Evolutionary conservation across 2,888 invertebrate genomes (phyloP).

Genomic region (Ormyrus rosae): DNA sequence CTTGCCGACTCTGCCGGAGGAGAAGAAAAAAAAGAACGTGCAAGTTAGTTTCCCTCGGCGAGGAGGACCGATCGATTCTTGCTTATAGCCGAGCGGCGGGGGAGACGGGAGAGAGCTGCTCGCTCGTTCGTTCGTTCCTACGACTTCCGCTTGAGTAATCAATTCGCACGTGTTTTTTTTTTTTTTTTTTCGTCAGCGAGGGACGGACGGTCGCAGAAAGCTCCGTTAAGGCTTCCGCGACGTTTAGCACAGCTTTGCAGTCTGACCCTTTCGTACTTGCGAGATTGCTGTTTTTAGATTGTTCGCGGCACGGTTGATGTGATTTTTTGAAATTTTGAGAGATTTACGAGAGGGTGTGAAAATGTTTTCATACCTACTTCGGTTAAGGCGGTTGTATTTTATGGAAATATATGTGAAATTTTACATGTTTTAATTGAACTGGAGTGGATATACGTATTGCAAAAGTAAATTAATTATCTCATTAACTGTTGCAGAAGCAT

Average conservation of each 20-base stretch:
- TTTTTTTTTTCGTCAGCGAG: background rate
- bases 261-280: constrained; percentile 16
- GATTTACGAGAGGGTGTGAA: too few species aligned
- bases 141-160: constrained; percentile 46
- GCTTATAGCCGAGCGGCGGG: background rate
- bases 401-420: too few species aligned
- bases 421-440: too few species aligned
- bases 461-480: too few species aligned
- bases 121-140: constrained; percentile 8
- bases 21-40: background rate
- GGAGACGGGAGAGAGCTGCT: too few species aligned
- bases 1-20: constrained; percentile 63
- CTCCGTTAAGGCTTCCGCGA: constrained; percentile 25
- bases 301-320: too few species aligned
- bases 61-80: too few species aligned
- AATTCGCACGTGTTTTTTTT: constrained; percentile 2
- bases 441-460: too few species aligned
- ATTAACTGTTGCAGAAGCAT: too few species aligned
- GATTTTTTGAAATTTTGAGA: too few species aligned
- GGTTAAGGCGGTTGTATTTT: too few species aligned
- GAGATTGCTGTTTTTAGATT: background rate
- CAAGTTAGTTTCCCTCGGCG: background rate
- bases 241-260: constrained; percentile 19
- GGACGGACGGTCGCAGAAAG: background rate
- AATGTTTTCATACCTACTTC: too few species aligned